Evolutionary conservation across 2,797 vertebrate genomes (phyloP), one percentile per base, ranked within the genome.

Genomic region (Pangasius sanitwongsei): DNA sequence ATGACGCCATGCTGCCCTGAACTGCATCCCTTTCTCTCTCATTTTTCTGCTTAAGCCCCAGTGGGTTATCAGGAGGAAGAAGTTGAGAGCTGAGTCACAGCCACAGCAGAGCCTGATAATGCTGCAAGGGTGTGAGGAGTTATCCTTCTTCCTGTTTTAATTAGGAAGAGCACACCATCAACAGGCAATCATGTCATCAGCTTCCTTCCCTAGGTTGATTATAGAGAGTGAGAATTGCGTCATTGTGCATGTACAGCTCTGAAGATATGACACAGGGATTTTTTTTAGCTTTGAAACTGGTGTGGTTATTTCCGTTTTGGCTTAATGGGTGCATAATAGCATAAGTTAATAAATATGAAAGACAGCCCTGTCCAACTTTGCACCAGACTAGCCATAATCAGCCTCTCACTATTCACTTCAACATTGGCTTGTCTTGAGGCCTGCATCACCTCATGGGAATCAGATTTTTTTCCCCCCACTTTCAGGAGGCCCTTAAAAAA

Each of bases 71-170:
- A 91, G 70, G 89, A 94, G 94, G 93, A 95, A 95, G 89, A 92
- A 90, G 85, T 41, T 48, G 89, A 90, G 90, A 89, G 94, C 95
- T 95, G 95, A 95, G 94, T 96, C 95, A 96, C 90, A 67, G 91
- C 48, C 86, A 89, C 89, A 88, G 85, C 91, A 90, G 91, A 89
- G 63, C 63, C 89, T 9, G 91, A 95, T 93, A 95, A 92, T 89
- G 92, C 89, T 20, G 44, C 18, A 70, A 93, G 81, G 91, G 94
- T 91, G 92, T 94, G 94, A 92, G 25, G 67, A 92, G 89, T 95
- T 95, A 95, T 96, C 92, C 4, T 90, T 93, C 93, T 94, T 94
- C 92, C 91, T 92, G 91, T 92, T 95, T 94, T 95, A 94, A 94
- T 95, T 94, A 90, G 94, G 89, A 93, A 93, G 92, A 91, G 89